Base-by-base conservation (phyloP, 2,113 vertebrate genomes). In the Amia ocellicauda region DNA sequence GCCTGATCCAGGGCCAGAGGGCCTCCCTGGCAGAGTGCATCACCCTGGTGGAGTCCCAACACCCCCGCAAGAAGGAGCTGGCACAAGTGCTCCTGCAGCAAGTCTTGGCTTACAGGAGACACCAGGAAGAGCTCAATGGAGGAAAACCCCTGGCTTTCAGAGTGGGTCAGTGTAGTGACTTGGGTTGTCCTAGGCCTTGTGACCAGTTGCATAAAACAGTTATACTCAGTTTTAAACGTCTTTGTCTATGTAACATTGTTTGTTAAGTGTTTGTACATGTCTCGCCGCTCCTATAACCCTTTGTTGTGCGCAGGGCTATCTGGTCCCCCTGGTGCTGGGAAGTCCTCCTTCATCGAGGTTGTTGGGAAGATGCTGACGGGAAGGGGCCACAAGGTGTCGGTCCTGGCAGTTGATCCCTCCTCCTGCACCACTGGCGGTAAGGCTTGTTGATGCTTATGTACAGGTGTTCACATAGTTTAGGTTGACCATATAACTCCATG, bases 351-450 rank as follows among this genome's bases (percentile, higher is more conserved):
- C 78, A 98, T 99, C 65, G 97, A 99, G 78, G 93, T 91, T 60
- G 91, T 99, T 82, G 97, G 97, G 29, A 99, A 98, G 70, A 96
- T 96, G 94, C 83, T 99, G 68, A 99, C 96, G 0, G 91, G 82
- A 64, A 84, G 84, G 67, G 94, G 92, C 29, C 91, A 97, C 73
- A 96, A 86, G 81, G 88, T 98, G 10, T 91, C 97, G 7, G 97
- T 99, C 54, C 74, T 99, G 66, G 94, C 97, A 41, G 97, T 99
- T 23, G 97, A 99, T 59, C 97, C 97, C 4, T 99, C 97, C 0
- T 99, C 97, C 22, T 95, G 93, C 73, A 95, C 94, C 7, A 96
- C 91, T 65, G 97, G 97, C 76, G 97, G 97, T 98, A 74, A 91
- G 89, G 84, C 43, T 64, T n/a, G n/a, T n/a, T n/a, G n/a, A n/a